Base-by-base conservation (phyloP, 2,113 vertebrate species). In the Ageneiosus marmoratus region DNA sequence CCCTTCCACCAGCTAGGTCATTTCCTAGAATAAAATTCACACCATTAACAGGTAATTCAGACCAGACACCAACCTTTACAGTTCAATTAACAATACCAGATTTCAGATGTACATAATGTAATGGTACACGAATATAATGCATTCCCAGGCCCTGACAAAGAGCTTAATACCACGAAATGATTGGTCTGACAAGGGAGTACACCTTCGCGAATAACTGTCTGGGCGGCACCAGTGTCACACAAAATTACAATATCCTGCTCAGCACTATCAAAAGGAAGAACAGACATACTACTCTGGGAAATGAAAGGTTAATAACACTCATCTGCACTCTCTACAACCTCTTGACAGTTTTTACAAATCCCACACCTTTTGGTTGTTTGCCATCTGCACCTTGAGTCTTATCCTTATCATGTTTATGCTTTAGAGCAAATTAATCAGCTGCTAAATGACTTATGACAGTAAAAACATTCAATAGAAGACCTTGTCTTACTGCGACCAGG, bases 11-110 rank as follows among this genome's bases (percentile, higher is more conserved):
- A 22, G 63, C 65, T 0, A 84, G 12, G 37, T 84, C 46, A 80
- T 80, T 80, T 3, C 67, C 83, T 16, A 84, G 20, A 79, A 84
- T 63, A 1, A 80, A 53, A 37, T 72, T 20, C 2, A 84, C 24
- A 10, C 69, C 58, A 24, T 24, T 18, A n/a, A 79, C 22, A 16
- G 77, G 77, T 20, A 84, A 41, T 1, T 22, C 34, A 1, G 11
- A 32, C 51, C 4, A 2, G 13, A 53, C 51, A 12, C 22, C 75
- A 20, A 78, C 29, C 7, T 46, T 44, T 29, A 70, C 50, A 18
- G 37, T 37, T 1, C 77, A 58, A 9, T 1, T 48, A 9, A 48
- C 46, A 2, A 48, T 12, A 48, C 46, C 46, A 48, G 46, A 12
- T 48, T 48, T 48, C 46, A 48, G 9, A 48, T 48, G 7, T 48